Percentiles rank a stretch among this genome's conserved stretches.
Evolutionary conservation across 2,888 invertebrate species (phyloP).

Genomic region (Odontocolon sp.): DNA sequence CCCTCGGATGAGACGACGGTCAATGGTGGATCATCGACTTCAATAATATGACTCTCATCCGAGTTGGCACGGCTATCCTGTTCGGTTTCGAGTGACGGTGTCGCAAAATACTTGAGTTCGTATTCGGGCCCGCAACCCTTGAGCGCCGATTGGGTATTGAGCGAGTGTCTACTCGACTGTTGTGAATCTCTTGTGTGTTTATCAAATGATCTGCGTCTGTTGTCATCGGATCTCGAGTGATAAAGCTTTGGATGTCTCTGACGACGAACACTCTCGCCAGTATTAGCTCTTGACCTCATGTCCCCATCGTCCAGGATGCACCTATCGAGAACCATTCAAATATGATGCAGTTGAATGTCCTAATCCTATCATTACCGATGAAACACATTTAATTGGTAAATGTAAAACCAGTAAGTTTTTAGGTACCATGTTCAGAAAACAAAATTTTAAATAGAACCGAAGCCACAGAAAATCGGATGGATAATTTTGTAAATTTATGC

Average conservation of each 20-base stretch:
- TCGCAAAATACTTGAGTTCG: constrained; percentile 76
- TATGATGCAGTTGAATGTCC: too few relatives aligned
- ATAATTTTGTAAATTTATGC: too few relatives aligned
- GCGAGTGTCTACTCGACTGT: constrained; percentile 72
- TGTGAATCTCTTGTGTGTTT: constrained; percentile 71
- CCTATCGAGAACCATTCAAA: constrained; percentile 65
- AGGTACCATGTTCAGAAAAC: too few relatives aligned
- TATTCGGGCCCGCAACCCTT: constrained; percentile 67
- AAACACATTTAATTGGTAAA: too few relatives aligned
- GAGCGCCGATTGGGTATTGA: constrained; percentile 71
- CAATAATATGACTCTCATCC: constrained; percentile 70
- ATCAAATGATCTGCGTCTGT: constrained; percentile 76
- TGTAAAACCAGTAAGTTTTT: too few relatives aligned
- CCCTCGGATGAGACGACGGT: constrained; percentile 65
- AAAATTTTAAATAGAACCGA: too few relatives aligned
- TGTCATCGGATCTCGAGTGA: constrained; percentile 78
- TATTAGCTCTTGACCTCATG: constrained; percentile 72
- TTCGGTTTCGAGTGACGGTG: constrained; percentile 67
- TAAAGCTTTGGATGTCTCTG: constrained; percentile 74
- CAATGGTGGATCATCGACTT: constrained; percentile 68
- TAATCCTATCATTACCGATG: too few relatives aligned
- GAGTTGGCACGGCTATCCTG: constrained; percentile 70
- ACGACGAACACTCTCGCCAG: constrained; percentile 73
- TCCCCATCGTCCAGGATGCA: constrained; percentile 73
- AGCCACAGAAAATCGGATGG: too few relatives aligned